Base-by-base conservation (phyloP, 2,797 vertebrate species). In the Galagoides demidoff region DNA sequence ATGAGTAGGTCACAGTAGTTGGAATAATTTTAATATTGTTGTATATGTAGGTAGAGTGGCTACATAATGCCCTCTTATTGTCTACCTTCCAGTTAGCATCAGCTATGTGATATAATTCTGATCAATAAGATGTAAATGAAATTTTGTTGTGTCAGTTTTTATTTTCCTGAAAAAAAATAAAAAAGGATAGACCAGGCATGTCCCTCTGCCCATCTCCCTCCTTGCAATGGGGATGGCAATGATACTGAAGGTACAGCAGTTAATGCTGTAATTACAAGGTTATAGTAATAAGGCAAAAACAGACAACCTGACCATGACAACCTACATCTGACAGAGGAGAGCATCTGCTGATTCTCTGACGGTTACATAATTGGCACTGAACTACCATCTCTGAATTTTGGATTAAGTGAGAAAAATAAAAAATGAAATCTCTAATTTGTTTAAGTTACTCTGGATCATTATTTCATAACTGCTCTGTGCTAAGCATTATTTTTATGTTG, bases 361-460 rank as follows among this genome's bases (percentile, higher is more conserved):
- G 39, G 22, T 17, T 27, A 71, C 7, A 71, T 31, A 1, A n/a
- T 25, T 39, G 37, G 37, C 14, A 52, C 8, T 61, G 17, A 31
- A 34, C 37, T 63, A 57, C 4, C 45, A 4, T 59, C 4, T 70
- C 85, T 59, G 43, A 0, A 74, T 13, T 59, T 90, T 64, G 59
- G 23, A 14, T 97, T 90, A 27, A 45, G 5, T 89, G 70, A 83
- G 59, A 16, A 61, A 79, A 93, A n/a, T 63, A 13, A 63, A 61
- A 84, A 63, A 45, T 25, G 22, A 70, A 52, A 59, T 1, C 61
- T 71, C 25, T 22, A 45, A 70, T 90, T 85, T 85, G 31, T 61
- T 92, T 73, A 78, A 83, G 11, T 61, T 55, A 84, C 31, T 68
- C 52, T 90, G 90, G 76, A 12, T 63, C 37, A 90, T 70, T 94